Percentiles rank a stretch among this genome's conserved stretches.
Evolutionary conservation across 92 coral and sea anemone species (phyloP).

Genomic region (Zoanthus sansibaricus): DNA sequence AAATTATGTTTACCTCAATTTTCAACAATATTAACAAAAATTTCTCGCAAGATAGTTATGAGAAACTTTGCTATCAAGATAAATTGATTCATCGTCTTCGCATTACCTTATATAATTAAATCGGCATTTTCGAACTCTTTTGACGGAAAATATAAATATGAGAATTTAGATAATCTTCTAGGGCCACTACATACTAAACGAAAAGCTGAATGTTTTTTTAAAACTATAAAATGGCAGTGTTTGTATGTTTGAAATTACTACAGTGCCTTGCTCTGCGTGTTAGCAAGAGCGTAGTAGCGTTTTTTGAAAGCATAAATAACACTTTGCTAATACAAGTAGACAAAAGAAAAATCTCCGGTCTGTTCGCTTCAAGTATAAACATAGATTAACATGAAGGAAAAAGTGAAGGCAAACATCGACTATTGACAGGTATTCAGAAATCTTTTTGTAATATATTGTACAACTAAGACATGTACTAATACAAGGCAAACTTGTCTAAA

Average conservation of each 20-base stretch:
- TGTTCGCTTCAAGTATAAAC: background rate
- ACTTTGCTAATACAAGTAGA: background rate
- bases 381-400: background rate
- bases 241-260: background rate
- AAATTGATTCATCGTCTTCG: background rate
- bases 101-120: background rate
- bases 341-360: background rate
- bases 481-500: too few species aligned
- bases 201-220: background rate
- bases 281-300: background rate
- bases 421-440: background rate
- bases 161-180: background rate
- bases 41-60: conserved; percentile 15
- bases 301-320: background rate
- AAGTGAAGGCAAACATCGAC: background rate
- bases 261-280: background rate
- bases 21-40: conserved; percentile 25
- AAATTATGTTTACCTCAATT: conserved; percentile 25
- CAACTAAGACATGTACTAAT: background rate
- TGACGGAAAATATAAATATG: conserved; percentile 6
- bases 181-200: background rate
- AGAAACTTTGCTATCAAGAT: background rate
- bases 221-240: background rate
- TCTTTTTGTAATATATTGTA: background rate
- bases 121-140: background rate